Evolutionary conservation across 2,113 vertebrate genomes (phyloP), one percentile per base, ranked within the genome.

Genomic region (Muntiacus reevesi): DNA sequence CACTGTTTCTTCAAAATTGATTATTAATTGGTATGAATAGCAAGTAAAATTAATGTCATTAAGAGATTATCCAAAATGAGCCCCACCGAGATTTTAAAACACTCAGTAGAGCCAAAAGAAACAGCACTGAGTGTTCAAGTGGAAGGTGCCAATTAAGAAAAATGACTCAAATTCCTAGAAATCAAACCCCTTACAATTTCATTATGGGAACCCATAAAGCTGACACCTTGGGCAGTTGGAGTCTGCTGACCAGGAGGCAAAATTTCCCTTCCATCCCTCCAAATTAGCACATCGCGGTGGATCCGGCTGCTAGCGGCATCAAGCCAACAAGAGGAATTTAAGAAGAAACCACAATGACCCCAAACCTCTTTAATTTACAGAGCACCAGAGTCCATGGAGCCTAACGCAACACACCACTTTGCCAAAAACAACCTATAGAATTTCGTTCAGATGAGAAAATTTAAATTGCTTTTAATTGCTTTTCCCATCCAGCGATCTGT

Each of bases 341-440:
- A 93, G 84, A 95, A 98, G 94, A 98, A 98, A 97, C 96, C 97
- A 95, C 97, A 98, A 50, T 59, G 74, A 92, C 81, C 92, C 97
- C 64, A 89, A 94, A 93, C 50, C 83, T 94, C 94, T 97, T 94
- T 85, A 60, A 95, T 97, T 97, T 89, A 64, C 67, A 74, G 81
- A 94, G 59, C 54, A 25, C 64, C 12, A 2, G 64, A 87, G 92
- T 85, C 92, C 90, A 87, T 6, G 3, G 89, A 74, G 94, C 84
- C 96, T 82, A 84, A 92, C 1, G 16, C 85, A 96, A 95, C 86
- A 81, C 1, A 0, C 21, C 23, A 11, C 74, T 90, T 64, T 97
- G 98, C 97, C 97, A 98, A 98, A 88, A 98, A 91, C 92, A 98
- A 98, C 97, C 88, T 97, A 97, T 93, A 95, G 96, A 91, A 93